phyloP scores from a whole-genome alignment of 2,113 vertebrate species.

The Platanista minor region DNA sequence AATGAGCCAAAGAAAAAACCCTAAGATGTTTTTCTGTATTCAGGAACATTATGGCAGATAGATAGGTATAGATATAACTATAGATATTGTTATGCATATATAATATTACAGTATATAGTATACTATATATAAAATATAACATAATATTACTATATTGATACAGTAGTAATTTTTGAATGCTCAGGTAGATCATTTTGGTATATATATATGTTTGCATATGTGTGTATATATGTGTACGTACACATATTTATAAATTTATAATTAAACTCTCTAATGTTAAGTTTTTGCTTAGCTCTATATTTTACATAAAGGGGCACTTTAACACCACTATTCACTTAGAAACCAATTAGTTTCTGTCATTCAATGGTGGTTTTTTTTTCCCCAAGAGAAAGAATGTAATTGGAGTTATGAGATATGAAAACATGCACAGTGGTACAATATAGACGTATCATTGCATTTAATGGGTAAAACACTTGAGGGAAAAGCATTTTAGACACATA shows the following conservation, averaged over 20 bases:
- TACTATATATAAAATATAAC: background rate
- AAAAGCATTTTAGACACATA: slow-evolving; percentile 28
- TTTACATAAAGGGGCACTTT: slow-evolving; percentile 44
- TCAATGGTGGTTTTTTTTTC: background rate
- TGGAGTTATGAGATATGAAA: slow-evolving; percentile 44
- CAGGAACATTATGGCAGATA: background rate
- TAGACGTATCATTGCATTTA: slow-evolving; percentile 50
- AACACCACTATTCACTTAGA: slow-evolving; percentile 44
- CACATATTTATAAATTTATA: background rate
- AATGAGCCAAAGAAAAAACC: background rate
- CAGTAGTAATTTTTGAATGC: background rate
- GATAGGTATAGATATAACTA: background rate
- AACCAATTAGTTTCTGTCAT: slow-evolving; percentile 41
- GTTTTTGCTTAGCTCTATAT: slow-evolving; percentile 7
- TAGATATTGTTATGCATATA: background rate
- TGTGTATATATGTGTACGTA: background rate
- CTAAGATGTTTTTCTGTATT: background rate
- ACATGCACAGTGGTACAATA: slow-evolving; percentile 44
- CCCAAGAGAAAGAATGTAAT: slow-evolving; percentile 1
- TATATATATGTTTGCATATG: background rate
- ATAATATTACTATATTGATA: background rate
- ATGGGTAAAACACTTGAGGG: slow-evolving; percentile 36
- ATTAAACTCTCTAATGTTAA: background rate
- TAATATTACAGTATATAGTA: background rate
- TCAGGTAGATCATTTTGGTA: background rate